phyloP scores from a whole-genome alignment of 2,888 invertebrate genomes.

The Andrena praecox region DNA sequence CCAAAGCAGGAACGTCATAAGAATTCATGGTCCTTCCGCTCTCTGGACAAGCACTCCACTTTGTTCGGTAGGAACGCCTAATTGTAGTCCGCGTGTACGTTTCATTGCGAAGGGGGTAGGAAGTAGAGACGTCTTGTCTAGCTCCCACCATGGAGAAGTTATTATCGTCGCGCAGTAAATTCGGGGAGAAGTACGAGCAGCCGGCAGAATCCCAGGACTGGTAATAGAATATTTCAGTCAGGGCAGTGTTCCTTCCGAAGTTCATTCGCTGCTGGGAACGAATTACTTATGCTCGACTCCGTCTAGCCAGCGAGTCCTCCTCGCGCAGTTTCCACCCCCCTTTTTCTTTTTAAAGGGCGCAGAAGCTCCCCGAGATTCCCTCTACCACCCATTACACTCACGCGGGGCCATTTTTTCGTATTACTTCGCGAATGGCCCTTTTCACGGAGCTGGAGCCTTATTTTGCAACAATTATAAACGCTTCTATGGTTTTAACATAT shows the following conservation, averaged over 20 bases:
- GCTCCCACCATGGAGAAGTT: conserved; percentile 10
- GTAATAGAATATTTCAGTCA: conserved; percentile 49
- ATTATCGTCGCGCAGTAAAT: conserved; percentile 51
- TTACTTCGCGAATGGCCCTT: too few relatives aligned
- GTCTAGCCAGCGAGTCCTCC: conserved; percentile 3
- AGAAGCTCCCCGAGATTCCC: too few relatives aligned
- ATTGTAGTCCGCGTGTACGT: neutral
- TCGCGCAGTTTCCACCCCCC: neutral
- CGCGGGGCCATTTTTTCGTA: too few relatives aligned
- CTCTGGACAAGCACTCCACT: too few relatives aligned
- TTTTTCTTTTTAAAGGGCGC: too few relatives aligned
- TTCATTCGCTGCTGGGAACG: conserved; percentile 37
- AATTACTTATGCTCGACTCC: conserved; percentile 30
- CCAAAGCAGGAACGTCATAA: neutral
- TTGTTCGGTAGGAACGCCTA: neutral
- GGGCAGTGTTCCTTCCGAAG: conserved; percentile 7
- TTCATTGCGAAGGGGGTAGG: conserved; percentile 17
- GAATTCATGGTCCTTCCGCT: neutral
- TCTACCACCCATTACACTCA: too few relatives aligned
- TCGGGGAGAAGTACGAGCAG: conserved; percentile 1
- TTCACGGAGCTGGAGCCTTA: too few relatives aligned
- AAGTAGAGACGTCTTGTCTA: conserved; percentile 2
- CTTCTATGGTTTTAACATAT: too few relatives aligned
- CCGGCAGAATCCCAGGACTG: conserved; percentile 20
- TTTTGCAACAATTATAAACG: too few relatives aligned